phyloP scores from a whole-genome alignment of 2,888 invertebrate species.

The Aphrophora alni region DNA sequence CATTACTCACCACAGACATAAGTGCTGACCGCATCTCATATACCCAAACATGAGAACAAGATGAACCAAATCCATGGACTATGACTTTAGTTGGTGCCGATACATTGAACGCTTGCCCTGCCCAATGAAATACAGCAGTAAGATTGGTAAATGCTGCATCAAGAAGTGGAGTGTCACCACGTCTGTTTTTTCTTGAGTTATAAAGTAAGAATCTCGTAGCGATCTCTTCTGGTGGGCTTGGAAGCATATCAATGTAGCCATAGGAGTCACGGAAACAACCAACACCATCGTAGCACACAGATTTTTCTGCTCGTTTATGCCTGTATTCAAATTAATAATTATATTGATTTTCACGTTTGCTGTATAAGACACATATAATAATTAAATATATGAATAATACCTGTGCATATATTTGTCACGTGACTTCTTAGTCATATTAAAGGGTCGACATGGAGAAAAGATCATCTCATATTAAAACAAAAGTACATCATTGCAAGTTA shows the following conservation, averaged over 20 bases:
- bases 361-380: background rate
- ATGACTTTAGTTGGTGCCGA: slow-evolving; percentile 71
- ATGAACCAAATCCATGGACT: slow-evolving; percentile 93
- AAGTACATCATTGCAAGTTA: no score
- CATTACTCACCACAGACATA: slow-evolving; percentile 78
- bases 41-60: slow-evolving; percentile 91
- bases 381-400: background rate
- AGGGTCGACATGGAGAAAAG: no score
- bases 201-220: slow-evolving; percentile 63
- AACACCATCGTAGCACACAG: slow-evolving; percentile 87
- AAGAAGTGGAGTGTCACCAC: slow-evolving; percentile 65
- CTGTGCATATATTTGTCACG: no score
- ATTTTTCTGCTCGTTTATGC: slow-evolving; percentile 73
- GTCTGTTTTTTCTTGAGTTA: slow-evolving; percentile 61
- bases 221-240: slow-evolving; percentile 85
- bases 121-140: slow-evolving; percentile 71
- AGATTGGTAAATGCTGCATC: slow-evolving; percentile 77
- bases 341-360: background rate
- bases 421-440: no score
- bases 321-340: slow-evolving; percentile 57
- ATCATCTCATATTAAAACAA: no score
- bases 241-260: slow-evolving; percentile 88
- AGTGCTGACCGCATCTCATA: slow-evolving; percentile 91
- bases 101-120: slow-evolving; percentile 69
- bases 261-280: slow-evolving; percentile 93